Percentiles rank a stretch among this genome's conserved stretches.
These are phyloP conservation scores for Ectemnius continuus DNA, from an alignment of 2,888 invertebrate species.

Conservation along the genomic window DNA sequence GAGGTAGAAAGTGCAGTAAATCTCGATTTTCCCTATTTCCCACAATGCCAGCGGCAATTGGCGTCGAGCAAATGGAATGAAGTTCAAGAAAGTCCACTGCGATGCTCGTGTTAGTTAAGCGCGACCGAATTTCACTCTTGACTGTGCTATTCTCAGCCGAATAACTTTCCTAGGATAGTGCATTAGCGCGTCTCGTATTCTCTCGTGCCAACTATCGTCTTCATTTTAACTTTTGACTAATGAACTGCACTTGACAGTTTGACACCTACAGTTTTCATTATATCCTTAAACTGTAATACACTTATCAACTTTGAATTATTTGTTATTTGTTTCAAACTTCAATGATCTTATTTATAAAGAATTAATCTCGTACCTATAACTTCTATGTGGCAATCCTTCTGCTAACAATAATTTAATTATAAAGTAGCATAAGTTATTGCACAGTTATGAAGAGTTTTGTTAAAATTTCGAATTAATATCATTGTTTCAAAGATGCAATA, in stretches of 20 bases:
- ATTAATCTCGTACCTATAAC: too few species aligned
- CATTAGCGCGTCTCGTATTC: slow-evolving; percentile 31
- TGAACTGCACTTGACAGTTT: not conserved
- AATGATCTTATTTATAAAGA: too few species aligned
- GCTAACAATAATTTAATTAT: too few species aligned
- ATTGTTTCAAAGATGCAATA: too few species aligned
- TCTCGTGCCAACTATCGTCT: slow-evolving; percentile 12
- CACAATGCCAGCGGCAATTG: slow-evolving; percentile 9
- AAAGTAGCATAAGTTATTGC: too few species aligned
- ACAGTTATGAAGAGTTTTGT: too few species aligned
- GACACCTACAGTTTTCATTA: not conserved
- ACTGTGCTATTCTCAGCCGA: slow-evolving; percentile 49
- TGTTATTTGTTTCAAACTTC: too few species aligned
- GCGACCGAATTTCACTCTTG: slow-evolving; percentile 48
- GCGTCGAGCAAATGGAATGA: slow-evolving; percentile 41
- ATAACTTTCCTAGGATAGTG: slow-evolving; percentile 50
- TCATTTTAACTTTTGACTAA: slow-evolving; percentile 6
- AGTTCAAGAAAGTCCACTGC: slow-evolving; percentile 46
- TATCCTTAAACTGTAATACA: too few species aligned
- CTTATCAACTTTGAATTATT: too few species aligned
- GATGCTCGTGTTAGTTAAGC: slow-evolving; percentile 21
- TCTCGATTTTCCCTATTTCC: slow-evolving; percentile 14
- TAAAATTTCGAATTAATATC: too few species aligned
- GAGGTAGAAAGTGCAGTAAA: slow-evolving; percentile 38
- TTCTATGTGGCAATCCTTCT: too few species aligned